Conservation (phyloP, 1,140 invertebrate species). For the Hermetia illucens region DNA sequence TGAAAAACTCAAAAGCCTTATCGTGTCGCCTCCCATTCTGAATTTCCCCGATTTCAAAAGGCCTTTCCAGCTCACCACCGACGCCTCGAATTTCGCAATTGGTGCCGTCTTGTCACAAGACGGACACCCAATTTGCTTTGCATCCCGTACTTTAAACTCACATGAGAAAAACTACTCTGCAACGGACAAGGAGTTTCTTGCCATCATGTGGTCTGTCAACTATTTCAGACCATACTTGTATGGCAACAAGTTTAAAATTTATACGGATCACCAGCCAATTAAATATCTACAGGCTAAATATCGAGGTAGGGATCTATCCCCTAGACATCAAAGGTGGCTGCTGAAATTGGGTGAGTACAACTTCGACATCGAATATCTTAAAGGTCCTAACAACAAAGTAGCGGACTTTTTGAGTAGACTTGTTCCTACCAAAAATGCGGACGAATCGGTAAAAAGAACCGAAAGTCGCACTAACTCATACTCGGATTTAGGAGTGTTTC, state of each 20-base stretch:
- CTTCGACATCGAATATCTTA: slow-evolving; percentile 7
- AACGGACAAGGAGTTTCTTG: slow-evolving; percentile 7
- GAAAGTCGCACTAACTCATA: slow-evolving; percentile 2
- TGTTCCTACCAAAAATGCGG: not conserved
- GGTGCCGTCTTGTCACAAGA: slow-evolving; percentile 6
- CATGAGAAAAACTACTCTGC: slow-evolving; percentile 6
- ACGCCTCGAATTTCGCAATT: slow-evolving; percentile 7
- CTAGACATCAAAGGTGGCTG: slow-evolving; percentile 8
- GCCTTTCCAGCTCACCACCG: slow-evolving; percentile 6
- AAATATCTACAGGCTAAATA: slow-evolving; percentile 6
- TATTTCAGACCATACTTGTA: slow-evolving; percentile 8
- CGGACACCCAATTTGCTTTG: slow-evolving; percentile 2
- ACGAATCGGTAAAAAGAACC: not conserved
- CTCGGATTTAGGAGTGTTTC: slow-evolving; percentile 2
- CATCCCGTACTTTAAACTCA: slow-evolving; percentile 1
- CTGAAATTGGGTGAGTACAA: slow-evolving; percentile 7
- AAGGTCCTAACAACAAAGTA: slow-evolving; percentile 8
- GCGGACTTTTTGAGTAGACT: slow-evolving; percentile 6
- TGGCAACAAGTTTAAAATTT: slow-evolving; percentile 4
- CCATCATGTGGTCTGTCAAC: slow-evolving; percentile 5
- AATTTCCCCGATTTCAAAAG: slow-evolving; percentile 10
- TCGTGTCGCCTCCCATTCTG: slow-evolving; percentile 7
- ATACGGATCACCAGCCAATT: slow-evolving; percentile 5
- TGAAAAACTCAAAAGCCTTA: slow-evolving; percentile 6
- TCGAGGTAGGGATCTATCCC: not conserved